Evolutionary conservation across 2,113 vertebrate genomes (phyloP), one percentile per base, ranked within the genome.

Genomic region (Chitala chitala): DNA sequence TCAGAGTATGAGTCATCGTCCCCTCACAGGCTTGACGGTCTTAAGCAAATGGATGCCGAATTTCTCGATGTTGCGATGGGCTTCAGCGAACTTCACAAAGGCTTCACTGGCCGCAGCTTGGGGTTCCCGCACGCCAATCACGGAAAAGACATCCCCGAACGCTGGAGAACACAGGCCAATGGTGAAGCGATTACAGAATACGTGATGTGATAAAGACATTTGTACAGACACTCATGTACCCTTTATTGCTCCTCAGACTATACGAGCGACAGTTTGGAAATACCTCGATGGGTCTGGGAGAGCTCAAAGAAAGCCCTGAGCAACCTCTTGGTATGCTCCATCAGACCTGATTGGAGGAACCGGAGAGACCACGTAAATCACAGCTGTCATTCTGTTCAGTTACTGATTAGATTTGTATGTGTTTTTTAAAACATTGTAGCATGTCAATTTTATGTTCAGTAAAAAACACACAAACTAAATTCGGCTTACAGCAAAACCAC

Each of bases 81-180:
- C 97, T 24, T 99, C 95, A 0, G 96, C 96, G 56, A 99, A 99
- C 83, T 98, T 99, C 63, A 99, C 95, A n/a, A 99, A 99, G 0
- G 97, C 97, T 84, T 98, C 95, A 2, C 96, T 99, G 38, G 97
- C 97, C 1, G 94, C 92, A 6, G 96, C 94, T 73, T 99, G 97
- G 0, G 95, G 90, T 84, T 99, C 97, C 79, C 97, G 89, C 0
- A 98, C 96, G 3, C 96, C 97, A 3, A 99, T 99, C 76, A 99
- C 94, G 0, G 97, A 98, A 80, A 99, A 99, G 74, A 99, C 96
- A 0, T 99, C 96, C 58, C 97, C 97, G 73, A 99, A 99, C 0
- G 92, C 94, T 96, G 85, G 24, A 2, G 5, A 51, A 81, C 17
- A 3, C 15, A 59, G 26, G 54, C 74, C 72, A 74, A n/a, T 42